Conservation (phyloP, 2,113 vertebrate genomes). For the Syrmaticus mikado region DNA sequence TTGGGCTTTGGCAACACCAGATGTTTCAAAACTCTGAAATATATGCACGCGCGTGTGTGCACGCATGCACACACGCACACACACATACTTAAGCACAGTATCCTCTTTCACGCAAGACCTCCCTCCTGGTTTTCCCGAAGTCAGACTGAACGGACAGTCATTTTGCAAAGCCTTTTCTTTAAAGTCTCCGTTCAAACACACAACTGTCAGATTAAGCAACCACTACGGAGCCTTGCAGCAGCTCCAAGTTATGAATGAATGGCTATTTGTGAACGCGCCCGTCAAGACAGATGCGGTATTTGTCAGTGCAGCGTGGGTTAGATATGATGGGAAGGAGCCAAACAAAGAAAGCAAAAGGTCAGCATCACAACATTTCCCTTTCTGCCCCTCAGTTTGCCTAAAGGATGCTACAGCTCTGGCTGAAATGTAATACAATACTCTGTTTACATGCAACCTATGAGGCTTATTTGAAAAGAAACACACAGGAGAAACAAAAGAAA, state of each 20-base stretch:
- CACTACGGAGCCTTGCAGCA: slow-evolving; percentile 36
- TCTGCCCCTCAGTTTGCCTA: neutral
- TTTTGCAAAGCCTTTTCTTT: slow-evolving; percentile 19
- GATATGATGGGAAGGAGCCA: slow-evolving; percentile 65
- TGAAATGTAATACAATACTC: slow-evolving; percentile 27
- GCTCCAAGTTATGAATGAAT: slow-evolving; percentile 68
- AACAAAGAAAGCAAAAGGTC: slow-evolving; percentile 63
- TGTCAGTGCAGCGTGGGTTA: slow-evolving; percentile 55
- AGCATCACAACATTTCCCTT: slow-evolving; percentile 59
- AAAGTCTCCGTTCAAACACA: slow-evolving; percentile 29
- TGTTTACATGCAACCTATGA: neutral
- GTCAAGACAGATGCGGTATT: slow-evolving; percentile 70
- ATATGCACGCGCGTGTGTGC: neutral
- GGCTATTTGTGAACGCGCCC: slow-evolving; percentile 57
- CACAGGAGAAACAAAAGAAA: neutral
- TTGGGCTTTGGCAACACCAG: slow-evolving; percentile 63
- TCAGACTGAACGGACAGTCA: neutral
- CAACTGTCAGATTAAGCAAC: slow-evolving; percentile 59
- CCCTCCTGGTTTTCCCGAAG: slow-evolving; percentile 22
- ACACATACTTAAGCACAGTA: neutral
- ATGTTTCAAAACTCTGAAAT: slow-evolving; percentile 31
- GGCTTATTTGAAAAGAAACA: slow-evolving; percentile 14
- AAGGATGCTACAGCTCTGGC: slow-evolving; percentile 41
- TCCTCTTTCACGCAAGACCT: slow-evolving; percentile 31
- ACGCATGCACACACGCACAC: neutral